Evolutionary conservation across 1,140 invertebrate genomes (phyloP), one percentile per base, ranked within the genome.

Genomic region (Trichonephila clavipes): DNA sequence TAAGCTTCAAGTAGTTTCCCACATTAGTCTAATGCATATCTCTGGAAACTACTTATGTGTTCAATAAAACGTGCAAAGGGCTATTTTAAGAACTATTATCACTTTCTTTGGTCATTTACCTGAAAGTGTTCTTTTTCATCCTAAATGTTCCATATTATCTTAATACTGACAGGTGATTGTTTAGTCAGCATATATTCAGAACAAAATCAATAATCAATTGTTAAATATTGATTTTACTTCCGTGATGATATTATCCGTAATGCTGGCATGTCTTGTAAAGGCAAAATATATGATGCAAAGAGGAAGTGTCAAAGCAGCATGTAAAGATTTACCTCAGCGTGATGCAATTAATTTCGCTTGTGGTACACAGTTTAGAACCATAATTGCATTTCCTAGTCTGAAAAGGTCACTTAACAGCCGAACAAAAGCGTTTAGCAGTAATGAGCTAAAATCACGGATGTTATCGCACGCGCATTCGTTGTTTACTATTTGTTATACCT

Each of bases 361-460:
- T 62, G 24, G 61, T 64, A 58, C 85, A 21, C 59, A 28, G 58
- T 21, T 87, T 28, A 16, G 61, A 40, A 66, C 18, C 58, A 19
- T 87, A 87, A 87, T 87, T 62, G 59, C 85, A 62, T 62, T 87
- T 40, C 61, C 58, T 58, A 62, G 28, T 87, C 28, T 87, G 58
- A 61, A 62, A 87, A 87, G 85, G 58, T 64, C 61, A 87, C 58
- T 87, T 87, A 87, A 64, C 24, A 61, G 34, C 58, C 8, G 28
- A 87, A 87, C 85, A 87, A 87, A 87, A 87, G 85, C 85, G 58
- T 87, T 87, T 62, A 87, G 64, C 85, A 64, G 58, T 87, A 87
- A 87, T 87, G 85, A 87, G 85, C 59, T 87, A 40, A 64, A 87
- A 64, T 87, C 85, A 87, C 85, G 85, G 59, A 62, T 64, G 58